Percentiles rank a stretch among this genome's conserved stretches.
Conservation (phyloP, 2,888 invertebrate species). For the Byasa hedistus region DNA sequence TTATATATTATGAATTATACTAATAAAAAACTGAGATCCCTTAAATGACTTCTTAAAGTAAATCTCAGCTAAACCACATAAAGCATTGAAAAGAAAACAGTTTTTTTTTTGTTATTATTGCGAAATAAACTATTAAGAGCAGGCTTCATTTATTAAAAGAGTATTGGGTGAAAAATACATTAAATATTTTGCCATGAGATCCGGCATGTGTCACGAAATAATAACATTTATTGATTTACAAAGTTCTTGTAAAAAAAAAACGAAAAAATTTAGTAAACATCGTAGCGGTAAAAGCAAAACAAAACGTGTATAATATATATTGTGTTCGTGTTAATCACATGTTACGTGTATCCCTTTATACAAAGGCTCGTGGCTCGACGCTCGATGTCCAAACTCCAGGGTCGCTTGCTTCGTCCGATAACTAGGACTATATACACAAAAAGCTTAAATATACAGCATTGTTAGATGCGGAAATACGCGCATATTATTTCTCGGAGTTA, state of each 20-base stretch:
- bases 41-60: constrained; percentile 10
- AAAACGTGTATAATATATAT: constrained; percentile 68
- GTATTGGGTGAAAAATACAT: constrained; percentile 81
- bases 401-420: constrained; percentile 48
- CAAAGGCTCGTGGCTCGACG: constrained; percentile 41
- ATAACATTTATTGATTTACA: constrained; percentile 55
- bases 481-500: constrained; percentile 70
- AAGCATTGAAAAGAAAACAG: constrained; percentile 56
- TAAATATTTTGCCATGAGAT: constrained; percentile 64
- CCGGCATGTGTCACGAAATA: constrained; percentile 57
- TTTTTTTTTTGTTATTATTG: constrained; percentile 70
- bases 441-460: constrained; percentile 78
- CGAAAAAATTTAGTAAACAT: constrained; percentile 71
- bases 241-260: constrained; percentile 49
- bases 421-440: constrained; percentile 76
- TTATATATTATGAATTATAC: constrained; percentile 29
- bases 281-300: constrained; percentile 79
- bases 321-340: constrained; percentile 77
- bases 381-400: constrained; percentile 49
- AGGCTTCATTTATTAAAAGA: constrained; percentile 71
- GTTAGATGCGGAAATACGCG: constrained; percentile 76
- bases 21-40: constrained; percentile 48
- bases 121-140: constrained; percentile 66
- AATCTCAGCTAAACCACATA: constrained; percentile 56
- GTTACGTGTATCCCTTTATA: constrained; percentile 62